Base-by-base conservation (phyloP, 2,888 invertebrate genomes). In the Serrognathus titanus region DNA sequence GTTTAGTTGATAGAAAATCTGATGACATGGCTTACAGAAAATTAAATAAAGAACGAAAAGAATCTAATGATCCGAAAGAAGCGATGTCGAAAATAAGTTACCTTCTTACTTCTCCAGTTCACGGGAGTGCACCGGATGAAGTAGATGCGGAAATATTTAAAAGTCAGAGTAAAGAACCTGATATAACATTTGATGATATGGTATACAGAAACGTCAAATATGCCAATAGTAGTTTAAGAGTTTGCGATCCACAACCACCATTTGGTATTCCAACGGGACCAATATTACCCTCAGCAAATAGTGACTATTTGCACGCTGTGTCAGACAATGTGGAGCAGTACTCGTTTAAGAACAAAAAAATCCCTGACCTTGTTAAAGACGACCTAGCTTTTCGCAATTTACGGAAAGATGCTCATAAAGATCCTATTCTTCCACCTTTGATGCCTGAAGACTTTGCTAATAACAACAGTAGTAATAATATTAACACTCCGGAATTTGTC, bases 201-300 rank as follows among this genome's bases (percentile, higher is more conserved):
- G 87, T 90, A 36, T 92, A 87, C 72, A 83, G 94, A 65, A 92
- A 86, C 70, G 85, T 92, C 58, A 88, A 88, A 69, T 85, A 89
- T 72, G 87, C 88, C 8, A 93, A 92, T 67, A 87, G 85, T 71
- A 83, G 83, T 47, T 76, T 86, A 41, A 88, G 86, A 73, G 83
- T 88, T 5, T 71, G 85, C 2, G 93, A 94, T 51, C 90, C 89
- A 11, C 94, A 94, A 71, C 93, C 92, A 38, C 93, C 90, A 1
- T 95, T 95, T 73, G 94, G 94, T 13, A 94, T 95, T 70, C 94
- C 94, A 0, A 75, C 94, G 38, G 91, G 92, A 2, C 93, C 93
- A 9, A 87, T 93, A 16, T 84, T 89, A 0, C 86, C 88, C 1
- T 89, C 92, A 4, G 84, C 92, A 0, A 86, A 87, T 58, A 90